Evolutionary conservation across 2,797 vertebrate genomes (phyloP), one percentile per base, ranked within the genome.

Genomic region (Eremophila alpestris): DNA sequence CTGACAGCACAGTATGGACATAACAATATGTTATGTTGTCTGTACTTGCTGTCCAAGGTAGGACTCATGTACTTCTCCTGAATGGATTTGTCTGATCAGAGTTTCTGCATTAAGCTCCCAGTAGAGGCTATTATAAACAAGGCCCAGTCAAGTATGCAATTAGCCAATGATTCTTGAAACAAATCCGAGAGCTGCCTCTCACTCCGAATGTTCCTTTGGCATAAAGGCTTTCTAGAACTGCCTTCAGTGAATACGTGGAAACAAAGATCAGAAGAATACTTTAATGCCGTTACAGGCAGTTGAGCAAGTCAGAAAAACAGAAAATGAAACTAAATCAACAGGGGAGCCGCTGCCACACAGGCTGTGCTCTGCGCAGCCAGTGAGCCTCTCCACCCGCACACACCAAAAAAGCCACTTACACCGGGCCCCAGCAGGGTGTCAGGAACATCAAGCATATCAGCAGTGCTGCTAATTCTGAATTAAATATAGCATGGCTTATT

Each of bases 261-360:
- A 96, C 85, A 90, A 94, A 97, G 96, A 97, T 97, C 96, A 97
- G 94, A 97, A 94, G 95, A 96, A 97, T 96, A 95, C 90, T 96
- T 95, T 60, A 95, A 93, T 86, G 84, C 77, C 22, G 88, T 96
- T 94, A 95, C 94, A 97, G 97, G 94, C 96, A 96, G 96, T 96
- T 96, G 74, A 96, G 90, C 90, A 94, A 93, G 89, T 89, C 96
- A 97, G 97, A 83, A 95, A 97, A 97, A 97, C 95, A 97, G 95
- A 97, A 97, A 97, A 96, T 89, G 93, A 97, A 98, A 97, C 95
- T 96, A 97, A 97, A 95, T 95, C 97, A 97, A 97, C 96, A 98
- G 95, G 95, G 84, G 87, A 91, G 92, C 95, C 13, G 3, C 94
- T 96, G 95, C 89, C 96, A 95, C 88, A 91, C 95, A 93, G 93